Evolutionary conservation across 1,140 invertebrate genomes (phyloP).

Genomic region (Rhynchophorus ferrugineus): DNA sequence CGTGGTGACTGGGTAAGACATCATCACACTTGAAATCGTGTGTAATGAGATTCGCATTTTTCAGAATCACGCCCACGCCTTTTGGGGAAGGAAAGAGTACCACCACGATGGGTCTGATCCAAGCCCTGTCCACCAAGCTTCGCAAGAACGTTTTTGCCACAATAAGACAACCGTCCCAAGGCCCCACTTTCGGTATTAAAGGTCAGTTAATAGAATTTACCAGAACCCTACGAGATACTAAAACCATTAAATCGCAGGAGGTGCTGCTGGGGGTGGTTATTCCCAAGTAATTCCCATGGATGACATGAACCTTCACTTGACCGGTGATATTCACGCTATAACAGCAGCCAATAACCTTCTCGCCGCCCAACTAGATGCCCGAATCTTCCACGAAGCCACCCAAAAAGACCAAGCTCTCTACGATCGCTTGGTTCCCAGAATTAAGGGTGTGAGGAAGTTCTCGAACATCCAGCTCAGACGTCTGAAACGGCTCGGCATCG

Average conservation of each 20-base stretch:
- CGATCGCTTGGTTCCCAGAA: constrained; percentile 75
- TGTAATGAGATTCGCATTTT: no score
- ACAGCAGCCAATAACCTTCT: constrained; percentile 96
- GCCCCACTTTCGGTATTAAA: constrained; percentile 98
- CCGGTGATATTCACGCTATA: constrained; percentile 97
- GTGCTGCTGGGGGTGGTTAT: constrained; percentile 62
- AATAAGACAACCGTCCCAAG: constrained; percentile 96
- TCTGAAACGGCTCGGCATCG: constrained; percentile 75
- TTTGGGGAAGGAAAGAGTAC: constrained; percentile 97
- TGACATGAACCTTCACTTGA: constrained; percentile 98
- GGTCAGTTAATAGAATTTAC: no score
- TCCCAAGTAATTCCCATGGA: constrained; percentile 97
- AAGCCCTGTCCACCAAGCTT: constrained; percentile 82
- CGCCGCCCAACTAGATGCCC: constrained; percentile 87
- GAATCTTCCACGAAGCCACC: constrained; percentile 92
- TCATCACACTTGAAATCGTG: no score
- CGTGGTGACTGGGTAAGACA: constrained; percentile 83
- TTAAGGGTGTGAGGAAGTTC: constrained; percentile 71
- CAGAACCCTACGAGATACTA: no score
- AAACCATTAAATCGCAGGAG: no score
- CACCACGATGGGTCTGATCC: constrained; percentile 86
- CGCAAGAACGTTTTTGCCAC: constrained; percentile 87
- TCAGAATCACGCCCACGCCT: constrained; percentile 92
- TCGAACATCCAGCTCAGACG: constrained; percentile 75
- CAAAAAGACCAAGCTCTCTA: constrained; percentile 84